phyloP scores from a whole-genome alignment of 2,113 vertebrate genomes.

The Cheilinus undulatus region DNA sequence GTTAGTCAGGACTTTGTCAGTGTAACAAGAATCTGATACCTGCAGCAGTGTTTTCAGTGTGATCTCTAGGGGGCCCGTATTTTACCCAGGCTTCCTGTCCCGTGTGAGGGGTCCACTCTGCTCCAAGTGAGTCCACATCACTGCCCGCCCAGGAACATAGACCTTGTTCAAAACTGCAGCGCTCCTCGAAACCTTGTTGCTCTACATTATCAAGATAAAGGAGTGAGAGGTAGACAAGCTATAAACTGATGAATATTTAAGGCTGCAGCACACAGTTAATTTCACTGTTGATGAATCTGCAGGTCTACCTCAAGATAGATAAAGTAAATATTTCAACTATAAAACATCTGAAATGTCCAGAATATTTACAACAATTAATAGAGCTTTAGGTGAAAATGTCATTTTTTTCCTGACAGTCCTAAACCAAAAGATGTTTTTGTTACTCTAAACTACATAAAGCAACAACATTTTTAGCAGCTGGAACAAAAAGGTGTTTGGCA shows the following conservation, averaged over 20 bases:
- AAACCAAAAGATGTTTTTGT: too few relatives aligned
- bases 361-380: too few relatives aligned
- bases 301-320: too few relatives aligned
- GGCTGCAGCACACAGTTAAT: not conserved
- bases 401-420: too few relatives aligned
- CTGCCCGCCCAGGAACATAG: slow-evolving; percentile 77
- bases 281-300: not conserved
- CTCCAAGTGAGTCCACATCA: slow-evolving; percentile 48
- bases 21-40: slow-evolving; percentile 53
- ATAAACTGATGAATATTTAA: not conserved
- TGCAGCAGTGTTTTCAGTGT: slow-evolving; percentile 80
- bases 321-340: too few relatives aligned
- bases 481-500: too few relatives aligned
- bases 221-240: not conserved
- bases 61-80: slow-evolving; percentile 77
- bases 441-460: too few relatives aligned
- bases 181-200: slow-evolving; percentile 58
- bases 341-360: too few relatives aligned
- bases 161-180: slow-evolving; percentile 81
- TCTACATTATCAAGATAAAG: slow-evolving; percentile 49
- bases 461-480: too few relatives aligned
- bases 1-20: too few relatives aligned
- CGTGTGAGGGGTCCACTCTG: slow-evolving; percentile 63
- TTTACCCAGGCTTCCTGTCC: slow-evolving; percentile 69
- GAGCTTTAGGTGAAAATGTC: too few relatives aligned